phyloP scores from a whole-genome alignment of 2,113 vertebrate species.

The Archilochus colubris region DNA sequence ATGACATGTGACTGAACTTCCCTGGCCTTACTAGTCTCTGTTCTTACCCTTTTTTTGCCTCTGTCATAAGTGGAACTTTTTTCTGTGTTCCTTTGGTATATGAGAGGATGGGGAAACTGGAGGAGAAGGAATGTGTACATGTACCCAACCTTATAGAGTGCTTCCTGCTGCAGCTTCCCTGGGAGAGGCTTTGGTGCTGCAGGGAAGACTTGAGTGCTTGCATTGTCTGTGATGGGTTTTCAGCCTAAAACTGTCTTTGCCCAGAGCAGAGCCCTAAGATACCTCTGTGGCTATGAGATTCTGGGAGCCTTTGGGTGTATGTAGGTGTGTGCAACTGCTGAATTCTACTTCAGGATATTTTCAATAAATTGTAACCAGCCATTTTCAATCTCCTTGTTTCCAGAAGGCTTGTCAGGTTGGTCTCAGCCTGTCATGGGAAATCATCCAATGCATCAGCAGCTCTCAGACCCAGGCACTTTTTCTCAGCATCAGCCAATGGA shows the following conservation, averaged over 20 bases:
- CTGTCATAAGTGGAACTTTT: not conserved
- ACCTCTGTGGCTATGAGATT: not conserved
- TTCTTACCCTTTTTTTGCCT: not conserved
- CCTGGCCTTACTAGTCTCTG: not conserved
- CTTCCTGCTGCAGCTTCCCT: not conserved
- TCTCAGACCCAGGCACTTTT: conserved; percentile 92
- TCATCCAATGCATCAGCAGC: conserved; percentile 93
- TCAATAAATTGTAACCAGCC: not conserved
- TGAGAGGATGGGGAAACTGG: not conserved
- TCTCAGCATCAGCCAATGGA: conserved; percentile 99
- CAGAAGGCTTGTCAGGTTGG: conserved; percentile 97
- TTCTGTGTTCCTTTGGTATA: not conserved
- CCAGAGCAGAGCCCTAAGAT: not conserved
- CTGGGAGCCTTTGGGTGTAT: not conserved
- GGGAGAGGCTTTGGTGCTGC: not conserved
- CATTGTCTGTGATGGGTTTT: not conserved
- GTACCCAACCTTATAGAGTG: not conserved
- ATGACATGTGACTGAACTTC: not conserved
- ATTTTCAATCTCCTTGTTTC: conserved; percentile 44
- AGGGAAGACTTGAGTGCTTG: not conserved
- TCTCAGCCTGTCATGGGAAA: conserved; percentile 95
- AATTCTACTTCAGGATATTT: not conserved
- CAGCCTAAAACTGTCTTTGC: not conserved
- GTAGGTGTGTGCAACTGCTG: not conserved
- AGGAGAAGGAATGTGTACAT: not conserved